Base-by-base conservation (phyloP, 2,797 vertebrate species). In the Sebastes wilsoni region DNA sequence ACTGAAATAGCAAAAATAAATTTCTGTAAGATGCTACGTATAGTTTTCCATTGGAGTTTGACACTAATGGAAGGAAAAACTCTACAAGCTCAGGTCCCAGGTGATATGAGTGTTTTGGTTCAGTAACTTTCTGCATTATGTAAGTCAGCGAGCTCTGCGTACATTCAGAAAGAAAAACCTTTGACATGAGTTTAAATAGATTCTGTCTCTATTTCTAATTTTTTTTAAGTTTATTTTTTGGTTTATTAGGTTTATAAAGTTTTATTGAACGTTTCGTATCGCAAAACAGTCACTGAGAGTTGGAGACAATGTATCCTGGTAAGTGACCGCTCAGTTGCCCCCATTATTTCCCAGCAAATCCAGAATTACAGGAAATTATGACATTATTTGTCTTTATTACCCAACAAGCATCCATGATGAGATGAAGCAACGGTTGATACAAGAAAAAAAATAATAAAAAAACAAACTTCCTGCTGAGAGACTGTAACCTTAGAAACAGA, bases 401-500 rank as follows among this genome's bases (percentile, higher is more conserved):
- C 2, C 65, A 60, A 58, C 73, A 71, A 18, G 22, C 36, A 25
- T 68, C 30, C 56, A 77, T 61, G 27, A 25, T 54, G 23, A 82
- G 18, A 60, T 55, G 42, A 46, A 76, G 22, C 52, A 54, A 56
- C 38, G 12, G 8, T 14, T 68, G n/a, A 82, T 67, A 23, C 4
- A 23, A 32, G 1, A 16, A 72, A 59, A 58, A n/a, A 25, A 14
- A 27, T 18, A 22, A 30, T 2, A 42, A n/a, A 32, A 69, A 46
- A 81, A 62, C 13, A 46, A 28, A 66, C 69, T 73, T 87, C 67
- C 84, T 81, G 55, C 49, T 27, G 14, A 62, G 18, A 56, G 9
- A 69, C 1, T 2, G 79, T 77, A 79, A 79, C 79, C 78, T 5
- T 75, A 72, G 80, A 81, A 89, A 87, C 77, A 11, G 61, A 72